Conservation (phyloP, 2,888 invertebrate species). For the Clepsis dumicolana region DNA sequence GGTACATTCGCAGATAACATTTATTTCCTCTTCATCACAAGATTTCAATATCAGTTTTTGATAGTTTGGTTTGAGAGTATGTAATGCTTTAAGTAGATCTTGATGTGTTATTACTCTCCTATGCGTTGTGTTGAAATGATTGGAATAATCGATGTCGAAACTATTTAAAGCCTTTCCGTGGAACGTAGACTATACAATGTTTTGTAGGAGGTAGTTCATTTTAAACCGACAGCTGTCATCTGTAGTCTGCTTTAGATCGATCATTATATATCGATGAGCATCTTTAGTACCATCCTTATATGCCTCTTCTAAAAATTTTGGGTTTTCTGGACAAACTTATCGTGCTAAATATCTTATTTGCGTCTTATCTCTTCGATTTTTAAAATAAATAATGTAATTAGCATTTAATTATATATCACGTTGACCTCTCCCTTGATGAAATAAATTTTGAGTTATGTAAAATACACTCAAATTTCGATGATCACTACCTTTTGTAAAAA, state of each 20-base stretch:
- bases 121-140: no score
- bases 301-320: constrained; percentile 51
- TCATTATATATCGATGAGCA: constrained; percentile 52
- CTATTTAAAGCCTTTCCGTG: no score
- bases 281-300: constrained; percentile 51
- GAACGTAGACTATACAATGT: no score
- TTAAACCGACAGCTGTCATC: constrained; percentile 47
- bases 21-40: no score
- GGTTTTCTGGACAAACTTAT: constrained; percentile 50
- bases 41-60: no score
- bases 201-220: no score
- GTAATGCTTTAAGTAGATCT: no score
- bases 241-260: constrained; percentile 51
- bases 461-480: constrained; percentile 54
- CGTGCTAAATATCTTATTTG: constrained; percentile 50
- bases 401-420: constrained; percentile 50
- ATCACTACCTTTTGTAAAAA: constrained; percentile 51
- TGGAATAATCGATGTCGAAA: no score
- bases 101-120: no score
- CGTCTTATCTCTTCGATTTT: constrained; percentile 51
- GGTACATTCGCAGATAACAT: no score
- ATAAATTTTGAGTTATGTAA: constrained; percentile 52
- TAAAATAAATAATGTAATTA: constrained; percentile 51
- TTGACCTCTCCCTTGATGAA: constrained; percentile 51
- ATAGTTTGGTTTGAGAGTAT: no score